These are phyloP conservation scores for Leguminivora glycinivorella DNA, from an alignment of 1,140 invertebrate genomes.

Conservation along the genomic window DNA sequence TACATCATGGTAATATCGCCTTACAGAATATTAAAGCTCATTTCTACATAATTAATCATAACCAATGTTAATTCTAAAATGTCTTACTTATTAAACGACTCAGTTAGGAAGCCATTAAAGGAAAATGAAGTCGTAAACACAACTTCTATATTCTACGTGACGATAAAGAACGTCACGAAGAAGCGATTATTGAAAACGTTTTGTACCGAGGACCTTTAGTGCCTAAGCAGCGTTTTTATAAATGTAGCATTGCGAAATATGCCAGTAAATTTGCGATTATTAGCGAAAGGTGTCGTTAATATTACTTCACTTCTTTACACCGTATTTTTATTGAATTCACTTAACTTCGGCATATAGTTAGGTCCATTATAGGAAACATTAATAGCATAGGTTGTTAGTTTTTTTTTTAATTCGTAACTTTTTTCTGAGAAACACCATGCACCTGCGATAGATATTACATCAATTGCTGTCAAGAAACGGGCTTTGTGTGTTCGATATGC, in stretches of 20 bases:
- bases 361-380: too few species aligned
- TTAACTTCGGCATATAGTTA: too few species aligned
- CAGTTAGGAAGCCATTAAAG: conserved; percentile 22
- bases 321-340: too few species aligned
- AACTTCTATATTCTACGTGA: conserved; percentile 28
- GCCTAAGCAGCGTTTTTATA: neutral
- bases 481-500: too few species aligned
- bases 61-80: neutral
- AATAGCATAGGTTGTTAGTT: too few species aligned
- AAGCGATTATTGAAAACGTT: conserved; percentile 21
- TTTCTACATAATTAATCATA: neutral
- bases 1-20: too few species aligned
- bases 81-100: conserved; percentile 8
- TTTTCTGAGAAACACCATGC: too few species aligned
- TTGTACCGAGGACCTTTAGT: neutral
- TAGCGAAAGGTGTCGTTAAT: neutral
- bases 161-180: conserved; percentile 21
- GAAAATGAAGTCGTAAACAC: conserved; percentile 22
- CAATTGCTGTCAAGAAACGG: too few species aligned
- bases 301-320: too few species aligned
- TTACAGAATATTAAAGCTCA: neutral
- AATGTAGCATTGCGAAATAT: neutral
- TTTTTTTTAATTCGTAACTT: too few species aligned
- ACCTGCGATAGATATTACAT: too few species aligned
- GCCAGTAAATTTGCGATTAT: neutral